Conservation (phyloP, 2,797 vertebrate species). For the Mus spretus region DNA sequence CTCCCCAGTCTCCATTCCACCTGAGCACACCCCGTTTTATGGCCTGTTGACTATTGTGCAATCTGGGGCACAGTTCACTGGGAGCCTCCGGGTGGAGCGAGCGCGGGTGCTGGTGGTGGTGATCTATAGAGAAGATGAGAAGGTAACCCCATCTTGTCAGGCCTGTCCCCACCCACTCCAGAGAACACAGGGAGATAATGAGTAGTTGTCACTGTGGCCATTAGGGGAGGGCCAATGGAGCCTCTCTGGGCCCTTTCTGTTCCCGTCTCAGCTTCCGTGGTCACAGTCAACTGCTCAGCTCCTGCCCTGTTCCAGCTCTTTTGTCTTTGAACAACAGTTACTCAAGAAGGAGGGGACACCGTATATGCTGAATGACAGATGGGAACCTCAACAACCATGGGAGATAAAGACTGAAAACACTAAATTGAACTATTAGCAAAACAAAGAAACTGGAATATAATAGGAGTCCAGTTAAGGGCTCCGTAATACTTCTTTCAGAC, state of each 20-base stretch:
- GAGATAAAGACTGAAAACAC: neutral
- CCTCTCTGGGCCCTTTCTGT: neutral
- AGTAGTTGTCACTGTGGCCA: neutral
- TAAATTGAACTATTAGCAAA: neutral
- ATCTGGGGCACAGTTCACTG: neutral
- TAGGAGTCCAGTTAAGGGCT: neutral
- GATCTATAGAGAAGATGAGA: neutral
- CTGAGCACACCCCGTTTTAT: neutral
- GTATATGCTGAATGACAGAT: neutral
- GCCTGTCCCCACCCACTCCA: neutral
- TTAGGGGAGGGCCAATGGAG: neutral
- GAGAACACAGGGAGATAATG: neutral
- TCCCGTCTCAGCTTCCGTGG: accelerated
- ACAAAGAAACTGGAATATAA: neutral
- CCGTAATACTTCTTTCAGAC: neutral
- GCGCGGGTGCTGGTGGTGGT: neutral
- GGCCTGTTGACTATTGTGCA: neutral
- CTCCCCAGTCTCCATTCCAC: neutral
- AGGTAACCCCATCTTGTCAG: too few species aligned
- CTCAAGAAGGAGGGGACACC: neutral
- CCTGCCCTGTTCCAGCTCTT: neutral
- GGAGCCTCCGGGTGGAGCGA: neutral
- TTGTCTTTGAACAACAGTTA: neutral
- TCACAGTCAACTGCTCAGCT: neutral
- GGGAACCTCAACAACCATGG: too few species aligned